A percentile compares a stretch with the other conserved stretches of the same genome.
These are phyloP conservation scores for Cheilosia impressa DNA, from an alignment of 2,888 invertebrate species.

Conservation along the genomic window DNA sequence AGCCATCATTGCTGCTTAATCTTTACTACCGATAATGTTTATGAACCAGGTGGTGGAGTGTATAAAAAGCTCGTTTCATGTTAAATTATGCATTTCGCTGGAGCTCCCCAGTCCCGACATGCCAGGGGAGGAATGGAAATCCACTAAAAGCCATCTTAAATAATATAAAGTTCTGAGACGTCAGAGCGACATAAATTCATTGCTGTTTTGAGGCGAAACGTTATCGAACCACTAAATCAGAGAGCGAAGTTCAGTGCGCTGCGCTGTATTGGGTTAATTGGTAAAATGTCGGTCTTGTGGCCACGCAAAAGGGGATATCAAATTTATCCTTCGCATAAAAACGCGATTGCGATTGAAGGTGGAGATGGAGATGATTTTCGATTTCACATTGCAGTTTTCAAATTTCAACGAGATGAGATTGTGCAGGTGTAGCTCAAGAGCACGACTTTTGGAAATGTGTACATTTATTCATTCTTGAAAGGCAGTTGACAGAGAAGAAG, in stretches of 20 bases:
- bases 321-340: too few species aligned
- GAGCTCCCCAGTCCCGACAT: constrained; percentile 13
- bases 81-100: constrained; percentile 53
- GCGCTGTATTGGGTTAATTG: constrained; percentile 28
- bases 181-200: constrained; percentile 35
- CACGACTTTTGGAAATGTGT: too few species aligned
- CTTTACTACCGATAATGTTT: constrained; percentile 67
- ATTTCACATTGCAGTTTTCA: too few species aligned
- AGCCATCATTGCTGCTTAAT: constrained; percentile 63
- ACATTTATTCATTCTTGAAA: too few species aligned
- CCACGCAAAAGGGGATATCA: neutral
- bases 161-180: constrained; percentile 53
- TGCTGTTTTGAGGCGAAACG: constrained; percentile 36
- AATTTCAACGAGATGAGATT: too few species aligned
- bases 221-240: constrained; percentile 49
- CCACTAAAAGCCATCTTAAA: constrained; percentile 65
- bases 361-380: too few species aligned
- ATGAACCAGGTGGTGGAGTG: constrained; percentile 66
- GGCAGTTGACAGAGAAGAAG: too few species aligned
- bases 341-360: too few species aligned
- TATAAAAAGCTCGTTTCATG: constrained; percentile 63
- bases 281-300: constrained; percentile 25
- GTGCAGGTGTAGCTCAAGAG: too few species aligned
- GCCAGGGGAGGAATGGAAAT: neutral
- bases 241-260: neutral